Base-by-base conservation (phyloP, 2,113 vertebrate genomes). In the Notothenia coriiceps region DNA sequence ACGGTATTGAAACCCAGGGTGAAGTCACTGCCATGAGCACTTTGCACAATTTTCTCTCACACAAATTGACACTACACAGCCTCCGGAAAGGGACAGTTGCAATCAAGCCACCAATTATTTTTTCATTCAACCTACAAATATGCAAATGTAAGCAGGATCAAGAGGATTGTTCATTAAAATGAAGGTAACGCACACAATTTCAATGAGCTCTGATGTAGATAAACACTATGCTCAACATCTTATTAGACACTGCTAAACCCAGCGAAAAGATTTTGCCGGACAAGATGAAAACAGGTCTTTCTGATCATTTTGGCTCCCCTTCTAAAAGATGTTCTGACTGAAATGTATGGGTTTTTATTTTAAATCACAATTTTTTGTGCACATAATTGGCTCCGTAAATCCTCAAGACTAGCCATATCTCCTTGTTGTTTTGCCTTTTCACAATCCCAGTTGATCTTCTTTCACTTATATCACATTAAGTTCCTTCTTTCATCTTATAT, bases 51-150 rank as follows among this genome's bases (percentile, higher is more conserved):
- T 0, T 25, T 20, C 35, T n/a, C 61, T 12, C 74, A 65, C 52
- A 76, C 57, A 82, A 56, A 74, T 25, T 47, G 8, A 57, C 5
- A 57, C n/a, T 66, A 66, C 72, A 82, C 52, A 71, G 47, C 59
- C 49, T 43, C 29, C 29, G 29, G 29, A 29, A 29, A 29, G 29
- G 29, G 3, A 29, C 29, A 29, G 29, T 29, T 29, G 29, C 29
- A 29, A 29, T 29, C 29, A 29, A 29, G 29, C 29, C 29, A 29
- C 29, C 29, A 4, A 29, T 3, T 29, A 3, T 29, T 0, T 29
- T 29, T 29, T 29, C 29, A 29, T 29, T 29, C 29, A 29, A 29
- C 29, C 29, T 29, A 29, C 29, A 29, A 29, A 29, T 29, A 29
- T 29, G 29, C 29, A 29, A 29, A 29, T 29, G 29, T 29, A 4